phyloP scores from a whole-genome alignment of 2,113 vertebrate genomes.

The Oreotrochilus melanogaster region DNA sequence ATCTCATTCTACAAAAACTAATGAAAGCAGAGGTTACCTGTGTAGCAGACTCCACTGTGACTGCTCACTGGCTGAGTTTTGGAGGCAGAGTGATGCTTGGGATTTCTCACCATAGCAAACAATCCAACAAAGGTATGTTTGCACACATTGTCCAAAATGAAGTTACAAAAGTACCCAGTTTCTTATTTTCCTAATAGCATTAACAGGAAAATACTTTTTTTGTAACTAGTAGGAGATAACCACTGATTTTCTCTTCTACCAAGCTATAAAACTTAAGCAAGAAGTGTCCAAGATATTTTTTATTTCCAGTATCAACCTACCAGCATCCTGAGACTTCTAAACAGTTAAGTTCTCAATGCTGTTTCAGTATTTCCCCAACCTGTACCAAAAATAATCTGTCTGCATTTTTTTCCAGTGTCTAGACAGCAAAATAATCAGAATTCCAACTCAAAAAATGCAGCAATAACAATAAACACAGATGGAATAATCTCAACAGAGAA shows the following conservation, averaged over 20 bases:
- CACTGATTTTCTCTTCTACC: neutral
- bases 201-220: neutral
- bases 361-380: neutral
- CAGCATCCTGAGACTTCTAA: neutral
- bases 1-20: neutral
- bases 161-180: neutral
- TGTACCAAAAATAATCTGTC: neutral
- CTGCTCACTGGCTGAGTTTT: neutral
- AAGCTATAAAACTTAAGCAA: neutral
- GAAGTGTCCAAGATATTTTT: neutral
- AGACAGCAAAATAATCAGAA: neutral
- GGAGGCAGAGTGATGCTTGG: neutral
- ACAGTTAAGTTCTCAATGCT: neutral
- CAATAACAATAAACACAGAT: neutral
- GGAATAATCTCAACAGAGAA: neutral
- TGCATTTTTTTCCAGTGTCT: neutral
- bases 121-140: neutral
- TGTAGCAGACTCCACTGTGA: fast-evolving
- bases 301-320: neutral
- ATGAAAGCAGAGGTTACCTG: neutral
- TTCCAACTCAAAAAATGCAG: neutral
- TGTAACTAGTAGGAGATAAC: neutral
- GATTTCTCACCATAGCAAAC: neutral
- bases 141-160: neutral
- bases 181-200: neutral